These are phyloP conservation scores for Adelges cooleyi DNA, from an alignment of 1,140 invertebrate species.

Conservation along the genomic window DNA sequence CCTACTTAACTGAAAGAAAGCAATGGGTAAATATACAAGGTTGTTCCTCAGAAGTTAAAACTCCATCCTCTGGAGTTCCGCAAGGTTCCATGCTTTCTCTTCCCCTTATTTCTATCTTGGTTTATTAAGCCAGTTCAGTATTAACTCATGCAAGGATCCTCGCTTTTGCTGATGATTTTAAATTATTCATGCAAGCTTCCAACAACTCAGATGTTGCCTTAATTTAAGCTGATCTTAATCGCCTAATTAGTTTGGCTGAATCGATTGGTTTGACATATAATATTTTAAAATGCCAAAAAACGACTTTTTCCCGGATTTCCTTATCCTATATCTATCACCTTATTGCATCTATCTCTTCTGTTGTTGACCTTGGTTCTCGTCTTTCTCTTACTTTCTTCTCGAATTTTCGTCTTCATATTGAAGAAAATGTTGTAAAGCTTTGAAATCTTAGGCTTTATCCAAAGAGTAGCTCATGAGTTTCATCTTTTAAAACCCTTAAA, in stretches of 20 bases:
- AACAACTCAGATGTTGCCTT: neutral
- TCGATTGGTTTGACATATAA: neutral
- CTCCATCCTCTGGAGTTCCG: too few relatives aligned
- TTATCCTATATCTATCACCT: neutral
- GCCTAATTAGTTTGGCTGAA: neutral
- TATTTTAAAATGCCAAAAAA: neutral
- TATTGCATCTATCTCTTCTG: neutral
- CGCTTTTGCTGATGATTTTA: slow-evolving; percentile 33
- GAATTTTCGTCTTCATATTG: neutral
- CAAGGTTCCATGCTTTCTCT: too few relatives aligned
- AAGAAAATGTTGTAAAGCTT: neutral
- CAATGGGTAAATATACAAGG: too few relatives aligned
- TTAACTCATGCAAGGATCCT: slow-evolving; percentile 32
- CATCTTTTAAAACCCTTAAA: too few relatives aligned
- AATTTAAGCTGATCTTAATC: slow-evolving; percentile 28
- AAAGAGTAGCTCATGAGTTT: too few relatives aligned
- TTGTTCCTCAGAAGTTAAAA: too few relatives aligned
- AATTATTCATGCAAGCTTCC: neutral
- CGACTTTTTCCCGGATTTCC: neutral
- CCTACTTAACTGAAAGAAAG: too few relatives aligned
- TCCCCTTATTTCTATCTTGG: too few relatives aligned
- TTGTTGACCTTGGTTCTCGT: neutral
- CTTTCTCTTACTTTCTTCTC: neutral
- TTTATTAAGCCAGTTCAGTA: too few relatives aligned
- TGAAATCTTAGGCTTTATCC: neutral